phyloP scores from a whole-genome alignment of 1,140 invertebrate species.

The Drosophila orosa region DNA sequence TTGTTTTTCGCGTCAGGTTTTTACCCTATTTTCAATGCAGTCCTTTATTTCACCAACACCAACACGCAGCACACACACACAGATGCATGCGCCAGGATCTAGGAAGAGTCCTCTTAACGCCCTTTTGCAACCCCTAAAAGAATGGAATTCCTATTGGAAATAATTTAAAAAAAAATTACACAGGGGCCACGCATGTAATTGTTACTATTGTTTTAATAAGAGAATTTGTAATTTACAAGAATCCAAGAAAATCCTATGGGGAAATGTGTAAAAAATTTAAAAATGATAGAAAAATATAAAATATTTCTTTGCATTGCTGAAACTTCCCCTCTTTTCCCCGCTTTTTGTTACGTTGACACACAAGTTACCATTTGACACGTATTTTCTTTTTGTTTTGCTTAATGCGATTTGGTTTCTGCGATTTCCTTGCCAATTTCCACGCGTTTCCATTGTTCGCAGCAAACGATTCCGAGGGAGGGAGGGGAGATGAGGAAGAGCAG shows the following conservation, averaged over 20 bases:
- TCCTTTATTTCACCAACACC: constrained; percentile 53
- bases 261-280: not conserved
- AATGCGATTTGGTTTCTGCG: constrained; percentile 21
- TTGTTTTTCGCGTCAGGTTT: constrained; percentile 81
- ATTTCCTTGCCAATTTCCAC: constrained; percentile 17
- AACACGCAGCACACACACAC: constrained; percentile 37
- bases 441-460: constrained; percentile 6
- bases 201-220: not conserved
- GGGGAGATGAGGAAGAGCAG: not conserved
- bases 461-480: not conserved
- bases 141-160: constrained; percentile 54
- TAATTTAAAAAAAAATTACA: not conserved
- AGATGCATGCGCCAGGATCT: constrained; percentile 43
- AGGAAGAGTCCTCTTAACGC: constrained; percentile 32
- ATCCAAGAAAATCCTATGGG: no score
- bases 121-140: constrained; percentile 57
- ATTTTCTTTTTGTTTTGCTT: constrained; percentile 8
- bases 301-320: not conserved
- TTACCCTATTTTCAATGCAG: constrained; percentile 75
- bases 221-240: not conserved
- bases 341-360: not conserved
- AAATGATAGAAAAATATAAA: not conserved
- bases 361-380: constrained; percentile 28
- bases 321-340: not conserved
- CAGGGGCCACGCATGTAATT: not conserved